Evolutionary conservation across 2,113 vertebrate species (phyloP), one percentile per base, ranked within the genome.

Genomic region (Pongo abelii): DNA sequence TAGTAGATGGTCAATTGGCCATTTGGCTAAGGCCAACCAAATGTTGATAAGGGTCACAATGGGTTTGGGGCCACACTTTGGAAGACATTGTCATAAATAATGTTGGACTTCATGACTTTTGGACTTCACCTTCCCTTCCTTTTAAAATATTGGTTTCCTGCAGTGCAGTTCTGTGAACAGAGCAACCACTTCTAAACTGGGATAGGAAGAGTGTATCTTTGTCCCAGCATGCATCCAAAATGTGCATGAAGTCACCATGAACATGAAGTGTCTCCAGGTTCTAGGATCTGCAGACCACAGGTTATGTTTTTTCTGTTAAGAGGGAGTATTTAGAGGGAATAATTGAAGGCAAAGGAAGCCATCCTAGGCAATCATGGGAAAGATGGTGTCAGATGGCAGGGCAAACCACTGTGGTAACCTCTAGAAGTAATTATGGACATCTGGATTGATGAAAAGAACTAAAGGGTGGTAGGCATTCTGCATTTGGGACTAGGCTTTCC

Each of bases 361-460:
- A 93, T 97, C 77, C 95, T 90, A 97, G 91, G 97, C 81, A 97
- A 69, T 91, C n/a, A 90, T 78, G 92, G 96, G 96, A 94, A 97
- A 96, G 91, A 70, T 91, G 96, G 97, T 97, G 92, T 97, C 95
- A 86, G 93, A 94, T 98, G 98, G 97, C 95, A 96, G 96, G 27
- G 91, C 69, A 94, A 79, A 97, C 87, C 93, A 35, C 88, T 97
- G 97, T 97, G 96, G 98, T 97, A 97, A 98, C 14, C 38, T 97
- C 94, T 92, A 96, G 94, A 97, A 97, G 97, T 96, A 95, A 98
- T 98, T 97, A 91, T 0, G 61, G 97, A 97, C 98, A 98, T 98
- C 97, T 98, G 98, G 97, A 96, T 92, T 17, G 55, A 94, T 96
- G 95, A 84, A 96, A 97, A 91, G 96, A 88, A 61, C 77, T 81